Base-by-base conservation (phyloP, 2,797 vertebrate species). In the Rhadinocentrus ornatus region DNA sequence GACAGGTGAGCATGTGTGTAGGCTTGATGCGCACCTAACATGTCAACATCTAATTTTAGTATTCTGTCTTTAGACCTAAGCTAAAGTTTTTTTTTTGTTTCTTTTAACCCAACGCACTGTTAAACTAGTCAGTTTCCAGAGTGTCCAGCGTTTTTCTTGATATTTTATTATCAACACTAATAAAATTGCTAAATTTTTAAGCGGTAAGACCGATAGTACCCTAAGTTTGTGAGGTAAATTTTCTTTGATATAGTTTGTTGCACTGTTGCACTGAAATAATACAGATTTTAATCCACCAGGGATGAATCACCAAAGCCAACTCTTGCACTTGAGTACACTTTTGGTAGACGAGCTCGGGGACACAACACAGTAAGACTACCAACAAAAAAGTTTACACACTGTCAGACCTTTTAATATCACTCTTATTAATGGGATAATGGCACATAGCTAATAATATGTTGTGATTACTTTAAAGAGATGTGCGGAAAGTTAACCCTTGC, bases 261-360 rank as follows among this genome's bases (percentile, higher is more conserved):
- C 8, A n/a, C n/a, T n/a, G n/a, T n/a, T 41, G 9, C 11, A 29
- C 22, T 62, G 20, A 46, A 13, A 9, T 48, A 34, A 48, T 58
- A 11, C 15, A 50, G 26, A 3, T 65, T 24, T 50, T 29, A 9
- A 29, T 74, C 31, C 62, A 39, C 26, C 72, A 99, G 98, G 84
- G 97, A 99, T 82, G 98, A 99, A 88, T 67, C 91, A 34, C 88
- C 97, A 35, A 99, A 98, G 82, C 96, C 97, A 27, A 98, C 98
- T 4, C 92, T 99, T 82, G 96, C 96, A 15, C 86, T 99, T 86
- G 97, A 99, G 75, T 99, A 99, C 80, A 98, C 96, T 0, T 99
- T 97, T 41, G 97, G 97, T 78, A 95, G 98, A 91, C 91, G 95
- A 78, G 93, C 96, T 50, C 93, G 94, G 84, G 96, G 96, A 22